Evolutionary conservation across 1,140 invertebrate genomes (phyloP), one percentile per base, ranked within the genome.

Genomic region (Grapholita molesta): DNA sequence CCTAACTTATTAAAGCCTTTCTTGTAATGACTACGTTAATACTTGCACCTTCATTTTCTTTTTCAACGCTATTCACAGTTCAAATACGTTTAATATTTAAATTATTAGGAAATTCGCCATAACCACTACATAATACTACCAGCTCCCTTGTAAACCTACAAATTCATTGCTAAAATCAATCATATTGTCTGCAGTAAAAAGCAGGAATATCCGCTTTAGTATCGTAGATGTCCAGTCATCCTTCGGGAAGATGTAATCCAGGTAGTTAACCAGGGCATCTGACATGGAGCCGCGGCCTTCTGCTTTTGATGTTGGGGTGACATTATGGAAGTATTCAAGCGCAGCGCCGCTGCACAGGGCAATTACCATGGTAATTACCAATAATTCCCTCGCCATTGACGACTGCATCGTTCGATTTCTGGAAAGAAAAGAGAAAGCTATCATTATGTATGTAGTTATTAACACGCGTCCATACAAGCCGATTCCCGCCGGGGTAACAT

Each of bases 221-320:
- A 82, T 72, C 30, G 73, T 79, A 0, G 81, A 75, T 42, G 88
- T 85, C 8, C 69, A 52, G 61, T 90, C 86, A 25, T 89, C 86
- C 70, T 88, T 87, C 11, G 86, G 83, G 21, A 79, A 89, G 11
- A 86, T 12, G 6, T 77, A 72, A 65, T 90, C 86, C 30, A 90
- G 42, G 42, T 79, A 86, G 64, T 77, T 75, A 1, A 76, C 77
- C 9, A 88, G 75, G 0, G 80, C 75, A 6, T 87, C 83, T 0
- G 85, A 69, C 72, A 88, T 71, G 21, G 84, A 82, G 11, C 82
- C 25, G 12, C 55, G 24, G 55, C 12, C 28, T 30, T 61, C 55
- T 8, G 3, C 28, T n/a, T 30, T 25, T 9, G 55, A 2, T 15
- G 15, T 25, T 23, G 53, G n/a, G 1, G 15, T 28, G 28, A 18